A percentile compares a stretch with the other conserved stretches of the same genome.
These are phyloP conservation scores for Rattus norvegicus DNA, from an alignment of 2,113 vertebrate species.

Conservation along the genomic window GRCr8 NC_086029.1:89336501-89337000, in stretches of 20 bases:
- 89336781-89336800: slow-evolving; percentile 6
- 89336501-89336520: slow-evolving; percentile 83
- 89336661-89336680: slow-evolving; percentile 29
- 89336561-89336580: slow-evolving; percentile 75
- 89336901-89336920: neutral
- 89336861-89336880: neutral
- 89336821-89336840: slow-evolving; percentile 22
- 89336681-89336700: slow-evolving; percentile 69
- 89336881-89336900: neutral
- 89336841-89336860: neutral
- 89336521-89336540: slow-evolving; percentile 83
- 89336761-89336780: slow-evolving; percentile 31
- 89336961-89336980: neutral
- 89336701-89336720: slow-evolving; percentile 67
- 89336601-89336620: slow-evolving; percentile 20
- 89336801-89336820: neutral
- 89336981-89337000: neutral
- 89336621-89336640: slow-evolving; percentile 5
- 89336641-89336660: slow-evolving; percentile 55
- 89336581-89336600: slow-evolving; percentile 44
- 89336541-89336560: slow-evolving; percentile 81
- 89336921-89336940: neutral
- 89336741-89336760: slow-evolving; percentile 52
- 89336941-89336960: neutral
- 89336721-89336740: slow-evolving; percentile 54